These are phyloP conservation scores for Catostylus mosaicus DNA, from an alignment of 30 jellyfish, hydroid and myxozoan species.

Conservation along the genomic window DNA sequence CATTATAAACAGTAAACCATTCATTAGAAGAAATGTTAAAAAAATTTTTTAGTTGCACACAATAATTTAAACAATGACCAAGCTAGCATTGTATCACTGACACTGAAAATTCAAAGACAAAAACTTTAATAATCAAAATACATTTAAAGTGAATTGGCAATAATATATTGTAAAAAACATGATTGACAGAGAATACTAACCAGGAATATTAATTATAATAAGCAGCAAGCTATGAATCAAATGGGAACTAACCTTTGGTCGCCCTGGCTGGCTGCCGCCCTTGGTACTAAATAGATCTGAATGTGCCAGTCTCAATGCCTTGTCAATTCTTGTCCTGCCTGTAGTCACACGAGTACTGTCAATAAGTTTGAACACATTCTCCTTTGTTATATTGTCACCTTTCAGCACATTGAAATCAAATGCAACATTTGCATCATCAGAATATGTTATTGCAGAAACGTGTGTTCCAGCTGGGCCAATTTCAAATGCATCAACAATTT, in stretches of 20 bases:
- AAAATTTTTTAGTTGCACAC: too few species aligned
- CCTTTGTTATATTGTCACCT: constrained; percentile 81
- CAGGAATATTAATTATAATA: too few species aligned
- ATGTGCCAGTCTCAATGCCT: constrained; percentile 88
- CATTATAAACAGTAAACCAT: too few species aligned
- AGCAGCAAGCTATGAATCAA: too few species aligned
- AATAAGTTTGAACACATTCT: constrained; percentile 73
- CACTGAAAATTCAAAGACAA: too few species aligned
- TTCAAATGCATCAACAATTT: constrained; percentile 86
- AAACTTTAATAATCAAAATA: too few species aligned
- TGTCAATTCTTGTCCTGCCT: constrained; percentile 96
- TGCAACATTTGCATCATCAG: constrained; percentile 88
- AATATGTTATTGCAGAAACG: constrained; percentile 95
- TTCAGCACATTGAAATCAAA: constrained; percentile 83
- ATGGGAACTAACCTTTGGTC: constrained; percentile 89
- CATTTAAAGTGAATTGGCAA: too few species aligned
- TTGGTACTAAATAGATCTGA: constrained; percentile 62
- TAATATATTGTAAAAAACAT: too few species aligned
- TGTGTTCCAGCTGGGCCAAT: constrained; percentile 83
- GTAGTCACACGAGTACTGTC: constrained; percentile 71
- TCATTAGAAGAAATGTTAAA: too few species aligned
- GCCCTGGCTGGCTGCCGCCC: constrained; percentile 91
- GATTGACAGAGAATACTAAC: too few species aligned
- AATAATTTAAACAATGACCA: too few species aligned
- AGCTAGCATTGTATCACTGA: too few species aligned